Base-by-base conservation (phyloP, 2,888 invertebrate genomes). In the Alsophila aescularia region DNA sequence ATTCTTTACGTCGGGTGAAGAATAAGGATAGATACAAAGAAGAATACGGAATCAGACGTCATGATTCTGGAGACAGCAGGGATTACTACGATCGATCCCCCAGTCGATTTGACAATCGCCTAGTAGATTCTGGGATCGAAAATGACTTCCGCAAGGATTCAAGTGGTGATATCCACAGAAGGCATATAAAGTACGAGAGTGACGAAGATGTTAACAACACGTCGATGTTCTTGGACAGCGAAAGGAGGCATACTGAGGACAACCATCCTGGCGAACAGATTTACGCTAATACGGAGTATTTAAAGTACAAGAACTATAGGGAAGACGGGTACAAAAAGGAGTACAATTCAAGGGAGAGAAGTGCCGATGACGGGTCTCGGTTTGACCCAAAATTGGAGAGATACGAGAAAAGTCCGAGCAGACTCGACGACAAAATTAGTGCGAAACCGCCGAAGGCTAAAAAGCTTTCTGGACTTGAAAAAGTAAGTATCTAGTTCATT, bases 51-150 rank as follows among this genome's bases (percentile, higher is more conserved):
- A 78, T 93, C 71, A 76, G 80, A 69, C 81, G 92, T 62, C 84
- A 90, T 59, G 86, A 86, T 66, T 88, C 90, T 40, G 83, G 93
- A 69, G 85, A 94, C 76, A 85, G 93, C 77, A 73, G 90, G 8
- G 88, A 91, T 58, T 87, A 90, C 52, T 90, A 91, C 49, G 83
- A 89, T 50, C 79, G 79, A 60, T 88, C 91, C 7, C 91, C 92
- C 0, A 84, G 89, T 45, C 77, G 92, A 52, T 86, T 83, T 49
- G 92, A 92, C 39, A 95, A 93, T 70, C 92, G 94, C 48, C 87
- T 95, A 45, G 95, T 94, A 2, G 96, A 96, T 84, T 96, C 96
- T 0, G 96, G 96, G 0, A 96, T 96, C 61, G 96, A 96, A 73
- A 96, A 96, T 66, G 96, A 96, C 79, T 95, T 95, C 70, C 93